Percentiles rank a stretch among this genome's conserved stretches.
phyloP scores from a whole-genome alignment of 64 coral and sea anemone species.

The Dendrophyllia cribrosa region DNA sequence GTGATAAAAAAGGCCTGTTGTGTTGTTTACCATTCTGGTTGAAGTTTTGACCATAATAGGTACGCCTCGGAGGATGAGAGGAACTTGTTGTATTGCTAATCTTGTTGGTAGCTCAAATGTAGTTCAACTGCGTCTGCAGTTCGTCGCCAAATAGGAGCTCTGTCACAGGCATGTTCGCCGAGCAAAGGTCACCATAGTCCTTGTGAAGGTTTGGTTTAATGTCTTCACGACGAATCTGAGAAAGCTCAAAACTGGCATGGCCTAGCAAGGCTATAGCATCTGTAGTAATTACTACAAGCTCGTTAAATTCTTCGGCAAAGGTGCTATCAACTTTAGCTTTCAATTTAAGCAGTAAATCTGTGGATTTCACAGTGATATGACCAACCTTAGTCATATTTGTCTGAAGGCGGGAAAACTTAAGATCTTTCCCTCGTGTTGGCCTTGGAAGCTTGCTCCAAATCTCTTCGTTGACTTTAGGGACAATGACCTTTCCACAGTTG shows the following conservation, averaged over 20 bases:
- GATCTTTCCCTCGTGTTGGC: no score
- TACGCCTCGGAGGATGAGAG: not conserved
- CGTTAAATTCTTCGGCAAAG: not conserved
- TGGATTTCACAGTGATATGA: slow-evolving; percentile 39
- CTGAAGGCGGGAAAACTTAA: slow-evolving; percentile 43
- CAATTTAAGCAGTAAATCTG: slow-evolving; percentile 25
- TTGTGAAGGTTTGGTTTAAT: slow-evolving; percentile 38
- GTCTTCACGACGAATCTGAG: slow-evolving; percentile 18
- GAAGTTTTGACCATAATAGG: not conserved
- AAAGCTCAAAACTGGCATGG: slow-evolving; percentile 20
- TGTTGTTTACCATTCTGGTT: no score
- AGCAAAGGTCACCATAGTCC: slow-evolving; percentile 25
- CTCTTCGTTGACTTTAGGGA: no score
- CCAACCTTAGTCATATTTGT: slow-evolving; percentile 54
- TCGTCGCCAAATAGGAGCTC: slow-evolving; percentile 49
- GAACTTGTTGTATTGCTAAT: no score
- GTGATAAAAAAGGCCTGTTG: no score
- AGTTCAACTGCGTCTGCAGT: slow-evolving; percentile 33
- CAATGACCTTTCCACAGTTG: not conserved
- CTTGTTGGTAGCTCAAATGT: no score
- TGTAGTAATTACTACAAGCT: no score
- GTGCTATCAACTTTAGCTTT: not conserved
- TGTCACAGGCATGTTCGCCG: slow-evolving; percentile 32
- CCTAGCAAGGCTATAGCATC: no score
- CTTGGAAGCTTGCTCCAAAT: no score